A percentile compares a stretch with the other conserved stretches of the same genome.
Evolutionary conservation across 35 echinoderm and acorn worm genomes (phyloP).

Genomic region (Heliocidaris tuberculata): DNA sequence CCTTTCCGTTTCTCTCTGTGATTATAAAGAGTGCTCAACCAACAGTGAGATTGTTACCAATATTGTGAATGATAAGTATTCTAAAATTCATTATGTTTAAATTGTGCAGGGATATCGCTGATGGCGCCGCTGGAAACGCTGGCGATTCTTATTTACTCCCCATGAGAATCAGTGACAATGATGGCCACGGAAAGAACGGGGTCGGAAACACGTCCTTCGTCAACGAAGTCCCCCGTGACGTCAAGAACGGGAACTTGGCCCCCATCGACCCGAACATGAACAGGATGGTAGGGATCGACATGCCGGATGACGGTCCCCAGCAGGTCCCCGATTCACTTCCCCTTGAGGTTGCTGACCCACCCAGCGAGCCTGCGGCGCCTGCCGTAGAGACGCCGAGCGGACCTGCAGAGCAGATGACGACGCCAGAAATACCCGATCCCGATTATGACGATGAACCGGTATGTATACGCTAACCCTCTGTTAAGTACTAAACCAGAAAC

Average conservation of each 20-base stretch:
- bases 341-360: neutral
- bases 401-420: neutral
- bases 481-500: neutral
- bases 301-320: neutral
- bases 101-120: neutral
- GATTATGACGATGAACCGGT: constrained; percentile 8
- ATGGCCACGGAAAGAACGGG: neutral
- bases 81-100: no score
- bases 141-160: constrained; percentile 7
- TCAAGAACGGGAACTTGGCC: neutral
- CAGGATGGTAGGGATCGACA: neutral
- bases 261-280: neutral
- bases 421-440: constrained; percentile 12
- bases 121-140: neutral
- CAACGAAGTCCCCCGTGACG: neutral
- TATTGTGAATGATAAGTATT: no score
- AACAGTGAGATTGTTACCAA: no score
- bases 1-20: no score
- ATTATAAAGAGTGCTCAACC: no score
- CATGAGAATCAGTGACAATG: neutral
- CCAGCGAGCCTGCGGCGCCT: neutral
- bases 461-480: neutral
- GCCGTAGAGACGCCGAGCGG: neutral
- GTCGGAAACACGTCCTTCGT: constrained; percentile 10
- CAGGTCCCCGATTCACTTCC: neutral